Evolutionary conservation across 2,888 invertebrate genomes (phyloP), one percentile per base, ranked within the genome.

Genomic region (Cataglyphis albicans): DNA sequence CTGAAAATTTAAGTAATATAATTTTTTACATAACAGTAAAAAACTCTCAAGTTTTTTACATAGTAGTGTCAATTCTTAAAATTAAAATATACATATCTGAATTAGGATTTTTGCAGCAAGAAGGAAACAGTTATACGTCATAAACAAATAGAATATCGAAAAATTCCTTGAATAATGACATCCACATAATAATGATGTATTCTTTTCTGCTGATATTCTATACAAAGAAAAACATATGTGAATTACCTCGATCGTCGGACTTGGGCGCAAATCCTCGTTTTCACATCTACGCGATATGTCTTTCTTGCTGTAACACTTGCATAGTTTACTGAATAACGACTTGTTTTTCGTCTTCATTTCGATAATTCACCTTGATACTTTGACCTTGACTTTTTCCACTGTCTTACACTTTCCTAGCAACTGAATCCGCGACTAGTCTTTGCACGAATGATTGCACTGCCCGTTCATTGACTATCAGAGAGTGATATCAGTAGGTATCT

Each of bases 301-400:
- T 59, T 90, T 89, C 41, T 91, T 90, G 18, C 86, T 81, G 81
- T 90, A 92, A 83, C 93, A 94, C 88, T 92, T 93, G 90, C 92
- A 94, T 48, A 94, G 86, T 81, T 89, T 93, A 67, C 90, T 90
- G 55, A 94, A 85, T 25, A 93, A 70, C 35, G 93, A 92, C 57
- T 86, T 89, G 82, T 92, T 92, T 81, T 92, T 93, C 15, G 90
- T 92, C 84, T 93, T 92, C 93, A 94, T 93, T n/a, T 57, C 72
- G 29, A 32, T 63, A 65, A 15, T n/a, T 74, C 38, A 21, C 89
- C 81, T 86, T 81, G 89, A 82, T 82, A 81, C 44, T 38, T 38
- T 41, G 78, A 85, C 64, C 81, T 59, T 63, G 48, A 10, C 29
- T 65, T 48, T 57, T 10, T 52, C 44, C 59, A 73, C 9, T 81